These are phyloP conservation scores for Conopomorpha cramerella DNA, from an alignment of 1,140 invertebrate genomes.

Conservation along the genomic window DNA sequence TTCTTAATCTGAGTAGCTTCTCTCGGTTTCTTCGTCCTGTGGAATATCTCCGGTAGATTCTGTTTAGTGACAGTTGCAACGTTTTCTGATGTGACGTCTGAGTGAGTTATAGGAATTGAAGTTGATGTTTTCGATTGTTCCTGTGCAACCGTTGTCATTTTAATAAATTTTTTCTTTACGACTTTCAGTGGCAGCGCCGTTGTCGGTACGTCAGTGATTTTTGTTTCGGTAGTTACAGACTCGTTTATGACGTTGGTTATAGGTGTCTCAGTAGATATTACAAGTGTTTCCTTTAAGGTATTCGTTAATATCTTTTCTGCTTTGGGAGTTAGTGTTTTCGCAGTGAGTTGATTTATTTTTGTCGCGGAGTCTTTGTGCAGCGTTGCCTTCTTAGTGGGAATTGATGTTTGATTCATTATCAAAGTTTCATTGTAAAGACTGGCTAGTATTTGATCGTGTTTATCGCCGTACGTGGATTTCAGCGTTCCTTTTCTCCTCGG, in stretches of 20 bases:
- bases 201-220: no score
- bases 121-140: conserved; percentile 6
- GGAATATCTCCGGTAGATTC: conserved; percentile 37
- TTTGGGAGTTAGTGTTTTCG: not conserved
- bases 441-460: conserved; percentile 44
- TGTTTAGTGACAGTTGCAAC: conserved; percentile 40
- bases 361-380: not conserved
- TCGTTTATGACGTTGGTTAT: not conserved
- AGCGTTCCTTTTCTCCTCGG: conserved; percentile 53
- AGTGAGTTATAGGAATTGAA: conserved; percentile 3
- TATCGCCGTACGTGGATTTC: conserved; percentile 56
- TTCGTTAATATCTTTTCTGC: not conserved
- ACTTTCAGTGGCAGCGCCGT: no score
- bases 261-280: not conserved
- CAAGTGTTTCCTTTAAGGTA: not conserved
- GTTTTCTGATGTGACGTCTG: conserved; percentile 14
- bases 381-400: not conserved
- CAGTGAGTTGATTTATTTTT: not conserved
- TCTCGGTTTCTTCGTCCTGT: conserved; percentile 42
- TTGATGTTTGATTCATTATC: conserved; percentile 1
- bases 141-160: not conserved
- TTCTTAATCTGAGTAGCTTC: conserved; percentile 34
- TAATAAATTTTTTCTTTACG: no score
- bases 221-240: no score
- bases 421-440: conserved; percentile 12